Percentiles rank a stretch among this genome's conserved stretches.
These are phyloP conservation scores for Cydia fagiglandana DNA, from an alignment of 1,140 invertebrate genomes.

Conservation along the genomic window DNA sequence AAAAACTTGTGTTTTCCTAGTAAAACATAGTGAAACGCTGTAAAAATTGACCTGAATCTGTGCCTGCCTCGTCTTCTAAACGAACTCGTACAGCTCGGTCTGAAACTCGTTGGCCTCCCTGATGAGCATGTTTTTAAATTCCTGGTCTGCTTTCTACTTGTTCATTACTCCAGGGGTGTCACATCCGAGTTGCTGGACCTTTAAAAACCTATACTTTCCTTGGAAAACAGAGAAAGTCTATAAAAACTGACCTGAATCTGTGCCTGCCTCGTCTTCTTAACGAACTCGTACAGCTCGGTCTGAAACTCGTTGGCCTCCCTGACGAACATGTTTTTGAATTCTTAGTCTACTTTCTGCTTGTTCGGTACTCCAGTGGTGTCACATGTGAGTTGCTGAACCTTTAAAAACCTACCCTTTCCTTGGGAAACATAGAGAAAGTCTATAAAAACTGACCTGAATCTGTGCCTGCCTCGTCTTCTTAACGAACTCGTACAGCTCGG, in stretches of 20 bases:
- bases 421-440: not conserved
- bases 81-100: slow-evolving; percentile 81
- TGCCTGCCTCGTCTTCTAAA: slow-evolving; percentile 71
- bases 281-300: slow-evolving; percentile 81
- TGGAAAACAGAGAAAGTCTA: not conserved
- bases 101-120: slow-evolving; percentile 83
- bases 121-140: slow-evolving; percentile 70
- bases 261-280: slow-evolving; percentile 71
- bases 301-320: slow-evolving; percentile 83
- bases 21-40: not conserved
- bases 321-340: slow-evolving; percentile 70
- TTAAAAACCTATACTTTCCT: too few relatives aligned
- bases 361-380: too few relatives aligned
- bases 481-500: slow-evolving; percentile 81
- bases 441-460: slow-evolving; percentile 61
- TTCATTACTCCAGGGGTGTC: too few relatives aligned
- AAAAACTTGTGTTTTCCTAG: too few relatives aligned
- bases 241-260: slow-evolving; percentile 69
- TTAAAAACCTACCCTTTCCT: too few relatives aligned
- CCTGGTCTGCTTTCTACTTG: slow-evolving; percentile 63
- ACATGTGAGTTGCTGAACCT: too few relatives aligned
- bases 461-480: slow-evolving; percentile 73
- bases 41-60: slow-evolving; percentile 69
- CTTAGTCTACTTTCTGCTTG: slow-evolving; percentile 59
- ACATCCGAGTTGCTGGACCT: too few relatives aligned